Conservation (phyloP, 2,797 vertebrate species). For the Parauchenoglanis punctatus region DNA sequence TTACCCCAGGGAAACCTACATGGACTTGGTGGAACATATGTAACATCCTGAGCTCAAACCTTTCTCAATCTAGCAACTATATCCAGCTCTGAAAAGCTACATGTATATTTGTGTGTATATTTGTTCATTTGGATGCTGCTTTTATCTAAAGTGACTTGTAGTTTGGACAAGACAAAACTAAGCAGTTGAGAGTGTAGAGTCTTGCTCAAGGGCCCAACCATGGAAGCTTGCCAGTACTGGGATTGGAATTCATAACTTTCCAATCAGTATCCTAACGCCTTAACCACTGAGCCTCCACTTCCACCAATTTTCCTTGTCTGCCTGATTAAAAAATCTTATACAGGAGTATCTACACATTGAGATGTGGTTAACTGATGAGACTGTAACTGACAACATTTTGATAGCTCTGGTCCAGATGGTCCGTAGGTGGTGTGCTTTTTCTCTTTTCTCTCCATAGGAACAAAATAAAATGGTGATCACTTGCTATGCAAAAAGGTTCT, state of each 20-base stretch:
- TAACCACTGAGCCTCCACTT: neutral
- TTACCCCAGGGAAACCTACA: too few relatives aligned
- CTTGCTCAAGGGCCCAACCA: neutral
- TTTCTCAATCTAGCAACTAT: neutral
- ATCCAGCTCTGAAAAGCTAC: neutral
- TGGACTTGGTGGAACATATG: too few relatives aligned
- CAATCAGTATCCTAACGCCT: neutral
- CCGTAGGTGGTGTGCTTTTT: conserved; percentile 9
- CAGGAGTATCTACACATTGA: neutral
- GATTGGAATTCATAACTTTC: neutral
- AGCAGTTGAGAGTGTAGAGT: neutral
- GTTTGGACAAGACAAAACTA: neutral
- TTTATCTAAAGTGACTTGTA: neutral
- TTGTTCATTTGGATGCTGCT: neutral
- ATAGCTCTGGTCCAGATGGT: conserved; percentile 16
- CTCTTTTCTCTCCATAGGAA: neutral
- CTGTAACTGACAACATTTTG: neutral
- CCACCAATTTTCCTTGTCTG: neutral
- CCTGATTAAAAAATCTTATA: neutral
- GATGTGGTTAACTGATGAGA: neutral
- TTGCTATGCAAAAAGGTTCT: neutral
- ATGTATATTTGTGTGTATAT: neutral
- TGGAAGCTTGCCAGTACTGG: neutral
- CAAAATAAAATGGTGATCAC: conserved; percentile 4
- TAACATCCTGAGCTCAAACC: neutral